Percentiles rank a stretch among this genome's conserved stretches.
These are phyloP conservation scores for Amphiduros pacificus DNA, from an alignment of 2,888 invertebrate species.

Conservation along the genomic window DNA sequence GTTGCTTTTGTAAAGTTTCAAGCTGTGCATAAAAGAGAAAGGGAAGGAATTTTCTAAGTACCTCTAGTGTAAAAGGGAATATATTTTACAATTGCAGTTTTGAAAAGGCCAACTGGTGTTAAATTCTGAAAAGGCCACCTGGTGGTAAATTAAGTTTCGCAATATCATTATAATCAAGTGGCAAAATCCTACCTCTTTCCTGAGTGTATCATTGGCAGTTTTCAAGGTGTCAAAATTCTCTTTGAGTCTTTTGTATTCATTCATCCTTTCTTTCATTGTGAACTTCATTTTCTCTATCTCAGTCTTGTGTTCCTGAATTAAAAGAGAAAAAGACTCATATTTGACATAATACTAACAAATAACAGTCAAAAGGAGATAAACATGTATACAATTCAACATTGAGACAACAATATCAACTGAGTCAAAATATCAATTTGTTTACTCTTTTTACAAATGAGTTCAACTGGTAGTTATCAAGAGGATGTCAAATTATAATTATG, in stretches of 20 bases:
- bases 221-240: conserved; percentile 55
- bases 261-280: conserved; percentile 18
- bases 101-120: too few relatives aligned
- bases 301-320: conserved; percentile 11
- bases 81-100: background rate
- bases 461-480: too few relatives aligned
- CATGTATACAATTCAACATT: background rate
- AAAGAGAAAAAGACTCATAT: too few relatives aligned
- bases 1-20: conserved; percentile 40
- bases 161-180: too few relatives aligned
- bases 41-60: too few relatives aligned
- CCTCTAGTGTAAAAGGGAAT: too few relatives aligned
- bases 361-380: background rate
- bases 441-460: too few relatives aligned
- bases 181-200: conserved; percentile 45
- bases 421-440: background rate
- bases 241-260: conserved; percentile 25
- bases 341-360: background rate
- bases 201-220: conserved; percentile 49
- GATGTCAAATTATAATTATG: too few relatives aligned
- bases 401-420: background rate
- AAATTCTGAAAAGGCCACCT: too few relatives aligned
- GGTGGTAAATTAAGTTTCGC: too few relatives aligned
- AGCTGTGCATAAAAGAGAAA: conserved; percentile 11
- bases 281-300: conserved; percentile 17